Conservation (phyloP, 1,140 invertebrate species). For the Aphidius gifuensis region DNA sequence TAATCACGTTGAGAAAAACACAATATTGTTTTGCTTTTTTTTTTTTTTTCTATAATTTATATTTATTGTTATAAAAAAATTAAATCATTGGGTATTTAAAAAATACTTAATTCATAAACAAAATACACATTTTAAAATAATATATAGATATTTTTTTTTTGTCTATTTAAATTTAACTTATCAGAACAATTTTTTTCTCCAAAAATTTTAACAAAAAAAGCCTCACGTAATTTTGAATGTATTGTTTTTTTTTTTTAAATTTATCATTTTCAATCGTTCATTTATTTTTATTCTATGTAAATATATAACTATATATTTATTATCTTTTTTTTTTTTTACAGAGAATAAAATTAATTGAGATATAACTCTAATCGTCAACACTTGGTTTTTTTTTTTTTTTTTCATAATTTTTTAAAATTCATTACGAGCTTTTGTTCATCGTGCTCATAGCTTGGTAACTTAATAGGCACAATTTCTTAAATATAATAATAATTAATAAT, state of each 20-base stretch:
- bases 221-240: background rate
- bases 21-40: too few relatives aligned
- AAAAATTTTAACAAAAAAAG: too few relatives aligned
- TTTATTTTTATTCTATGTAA: background rate
- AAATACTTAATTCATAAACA: too few relatives aligned
- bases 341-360: background rate
- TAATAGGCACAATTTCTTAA: slow-evolving; percentile 19
- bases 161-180: too few relatives aligned
- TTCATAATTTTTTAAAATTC: background rate
- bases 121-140: too few relatives aligned
- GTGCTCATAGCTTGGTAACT: slow-evolving; percentile 17
- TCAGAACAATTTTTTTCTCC: too few relatives aligned
- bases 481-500: background rate
- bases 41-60: too few relatives aligned
- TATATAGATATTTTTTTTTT: too few relatives aligned
- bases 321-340: background rate
- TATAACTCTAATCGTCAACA: background rate
- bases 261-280: background rate
- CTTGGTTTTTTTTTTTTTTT: too few relatives aligned
- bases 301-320: slow-evolving; percentile 2
- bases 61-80: too few relatives aligned
- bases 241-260: background rate
- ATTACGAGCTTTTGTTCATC: slow-evolving; percentile 7
- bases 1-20: too few relatives aligned
- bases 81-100: too few relatives aligned